phyloP scores from a whole-genome alignment of 2,113 vertebrate species.

The Riparia riparia region DNA sequence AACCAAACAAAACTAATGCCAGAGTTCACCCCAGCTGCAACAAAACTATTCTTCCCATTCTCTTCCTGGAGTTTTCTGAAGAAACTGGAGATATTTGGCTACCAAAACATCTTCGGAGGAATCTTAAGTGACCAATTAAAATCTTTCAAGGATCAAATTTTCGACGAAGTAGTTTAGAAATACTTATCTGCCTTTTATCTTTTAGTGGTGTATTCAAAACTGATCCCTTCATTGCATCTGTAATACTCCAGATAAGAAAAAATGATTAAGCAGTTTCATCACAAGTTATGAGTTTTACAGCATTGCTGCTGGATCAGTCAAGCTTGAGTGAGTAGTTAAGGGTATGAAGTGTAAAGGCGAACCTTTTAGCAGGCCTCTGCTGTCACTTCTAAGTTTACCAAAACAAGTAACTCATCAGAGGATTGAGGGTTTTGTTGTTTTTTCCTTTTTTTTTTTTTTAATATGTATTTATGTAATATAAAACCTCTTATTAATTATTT shows the following conservation, averaged over 20 bases:
- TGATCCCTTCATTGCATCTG: neutral
- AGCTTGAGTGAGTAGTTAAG: neutral
- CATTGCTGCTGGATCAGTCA: neutral
- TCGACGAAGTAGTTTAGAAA: neutral
- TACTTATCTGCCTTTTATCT: neutral
- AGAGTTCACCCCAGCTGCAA: neutral
- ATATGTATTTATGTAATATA: neutral
- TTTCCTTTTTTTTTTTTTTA: neutral
- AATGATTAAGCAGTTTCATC: neutral
- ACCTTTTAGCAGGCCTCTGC: neutral
- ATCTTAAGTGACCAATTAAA: neutral
- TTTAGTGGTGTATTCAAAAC: neutral
- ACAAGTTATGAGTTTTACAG: neutral
- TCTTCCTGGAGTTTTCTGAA: neutral
- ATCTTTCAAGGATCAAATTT: neutral
- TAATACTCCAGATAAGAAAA: neutral
- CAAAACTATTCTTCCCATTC: neutral
- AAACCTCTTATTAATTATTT: neutral
- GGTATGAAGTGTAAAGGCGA: conserved; percentile 13
- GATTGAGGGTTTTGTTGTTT: neutral
- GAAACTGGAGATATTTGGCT: neutral
- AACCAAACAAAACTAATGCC: neutral
- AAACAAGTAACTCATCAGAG: neutral
- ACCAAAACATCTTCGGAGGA: neutral
- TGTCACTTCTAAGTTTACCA: neutral